Evolutionary conservation across 2,888 invertebrate genomes (phyloP).

Genomic region (Stratiomys singularior): DNA sequence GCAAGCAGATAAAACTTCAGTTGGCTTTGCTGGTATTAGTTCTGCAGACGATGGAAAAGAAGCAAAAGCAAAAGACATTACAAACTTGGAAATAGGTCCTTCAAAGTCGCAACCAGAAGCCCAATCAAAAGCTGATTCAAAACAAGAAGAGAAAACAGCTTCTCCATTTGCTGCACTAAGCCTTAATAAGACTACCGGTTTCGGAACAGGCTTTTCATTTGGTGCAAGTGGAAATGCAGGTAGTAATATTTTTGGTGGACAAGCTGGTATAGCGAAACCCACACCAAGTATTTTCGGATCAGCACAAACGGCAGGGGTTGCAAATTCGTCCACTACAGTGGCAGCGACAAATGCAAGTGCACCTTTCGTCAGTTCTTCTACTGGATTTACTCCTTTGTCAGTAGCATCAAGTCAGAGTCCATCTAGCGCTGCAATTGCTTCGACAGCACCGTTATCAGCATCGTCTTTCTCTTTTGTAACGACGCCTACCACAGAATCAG

Average conservation of each 20-base stretch:
- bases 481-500: not conserved
- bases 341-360: not conserved
- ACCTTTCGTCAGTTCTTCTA: not conserved
- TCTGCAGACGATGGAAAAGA: not conserved
- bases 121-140: not conserved
- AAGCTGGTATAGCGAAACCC: not conserved
- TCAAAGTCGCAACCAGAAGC: not conserved
- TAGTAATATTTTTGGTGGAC: constrained; percentile 15
- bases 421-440: not conserved
- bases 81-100: not conserved
- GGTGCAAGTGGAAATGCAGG: not conserved
- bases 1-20: not conserved
- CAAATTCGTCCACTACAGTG: not conserved
- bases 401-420: not conserved
- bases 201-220: constrained; percentile 7
- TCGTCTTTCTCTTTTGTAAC: not conserved
- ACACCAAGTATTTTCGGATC: constrained; percentile 12
- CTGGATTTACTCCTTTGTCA: not conserved
- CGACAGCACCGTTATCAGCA: not conserved
- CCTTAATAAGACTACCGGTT: not conserved
- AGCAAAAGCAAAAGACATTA: not conserved
- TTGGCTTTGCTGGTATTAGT: not conserved
- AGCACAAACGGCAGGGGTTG: not conserved
- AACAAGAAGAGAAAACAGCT: not conserved
- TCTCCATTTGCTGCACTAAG: constrained; percentile 15